These are phyloP conservation scores for Oreotragus oreotragus DNA, from an alignment of 2,113 vertebrate species.

Conservation along the genomic window DNA sequence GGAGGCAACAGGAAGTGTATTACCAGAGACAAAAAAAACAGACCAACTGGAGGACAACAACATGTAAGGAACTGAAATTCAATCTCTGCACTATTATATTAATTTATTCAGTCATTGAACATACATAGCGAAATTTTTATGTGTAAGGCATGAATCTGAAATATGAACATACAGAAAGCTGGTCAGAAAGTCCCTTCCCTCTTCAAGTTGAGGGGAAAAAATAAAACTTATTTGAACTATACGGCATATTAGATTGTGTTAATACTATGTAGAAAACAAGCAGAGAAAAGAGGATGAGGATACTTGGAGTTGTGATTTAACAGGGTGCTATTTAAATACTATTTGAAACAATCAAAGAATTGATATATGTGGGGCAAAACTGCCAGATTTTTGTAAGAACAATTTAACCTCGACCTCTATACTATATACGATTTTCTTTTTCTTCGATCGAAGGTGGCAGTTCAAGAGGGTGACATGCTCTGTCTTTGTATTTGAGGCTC, in stretches of 20 bases:
- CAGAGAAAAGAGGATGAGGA: neutral
- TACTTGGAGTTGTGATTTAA: neutral
- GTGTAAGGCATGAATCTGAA: neutral
- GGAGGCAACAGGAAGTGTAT: neutral
- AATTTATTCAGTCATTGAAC: neutral
- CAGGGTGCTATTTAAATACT: neutral
- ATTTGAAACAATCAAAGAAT: conserved; percentile 7
- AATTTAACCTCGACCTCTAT: neutral
- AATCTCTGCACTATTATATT: neutral
- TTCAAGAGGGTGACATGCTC: neutral
- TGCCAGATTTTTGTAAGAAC: conserved; percentile 23
- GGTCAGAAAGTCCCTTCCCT: neutral
- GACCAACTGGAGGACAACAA: neutral
- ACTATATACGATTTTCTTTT: neutral
- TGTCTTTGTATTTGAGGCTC: neutral
- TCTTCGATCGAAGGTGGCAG: conserved; percentile 9
- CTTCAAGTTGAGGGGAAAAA: neutral
- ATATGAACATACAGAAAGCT: neutral
- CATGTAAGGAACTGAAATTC: neutral
- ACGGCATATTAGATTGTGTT: neutral
- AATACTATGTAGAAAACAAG: neutral
- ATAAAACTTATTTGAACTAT: neutral
- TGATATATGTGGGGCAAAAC: neutral
- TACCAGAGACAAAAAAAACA: neutral
- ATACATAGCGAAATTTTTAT: neutral